phyloP scores from a whole-genome alignment of 1,140 invertebrate species.

The Mizuhopecten yessoensis region DNA sequence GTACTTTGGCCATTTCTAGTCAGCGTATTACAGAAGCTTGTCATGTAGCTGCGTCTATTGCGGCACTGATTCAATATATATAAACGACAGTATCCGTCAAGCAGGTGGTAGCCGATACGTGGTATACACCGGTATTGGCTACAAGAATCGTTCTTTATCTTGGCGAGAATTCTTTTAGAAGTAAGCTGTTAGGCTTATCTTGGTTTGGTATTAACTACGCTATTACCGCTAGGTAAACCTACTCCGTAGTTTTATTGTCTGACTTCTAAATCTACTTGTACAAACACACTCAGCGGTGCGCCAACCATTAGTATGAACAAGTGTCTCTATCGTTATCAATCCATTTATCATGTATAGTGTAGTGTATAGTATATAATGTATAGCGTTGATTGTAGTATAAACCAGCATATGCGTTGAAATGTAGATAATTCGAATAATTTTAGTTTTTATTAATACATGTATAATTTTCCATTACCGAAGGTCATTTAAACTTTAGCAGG shows the following conservation, averaged over 20 bases:
- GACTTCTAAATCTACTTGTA: background rate
- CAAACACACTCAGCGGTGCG: background rate
- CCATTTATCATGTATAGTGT: background rate
- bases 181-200: background rate
- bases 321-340: background rate
- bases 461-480: no score
- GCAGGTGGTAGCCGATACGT: background rate
- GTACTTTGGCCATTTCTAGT: background rate
- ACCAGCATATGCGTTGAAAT: background rate
- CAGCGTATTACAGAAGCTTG: background rate
- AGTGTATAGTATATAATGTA: no score
- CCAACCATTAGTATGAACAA: background rate
- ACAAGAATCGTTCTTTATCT: background rate
- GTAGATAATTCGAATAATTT: background rate
- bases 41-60: background rate
- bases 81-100: background rate
- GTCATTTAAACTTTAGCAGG: no score
- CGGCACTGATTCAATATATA: background rate
- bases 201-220: background rate
- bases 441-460: no score
- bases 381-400: background rate
- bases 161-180: background rate
- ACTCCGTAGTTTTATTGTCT: background rate
- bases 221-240: background rate
- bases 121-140: background rate